Evolutionary conservation across 2,797 vertebrate species (phyloP), one percentile per base, ranked within the genome.

Genomic region (Okamejei kenojei): DNA sequence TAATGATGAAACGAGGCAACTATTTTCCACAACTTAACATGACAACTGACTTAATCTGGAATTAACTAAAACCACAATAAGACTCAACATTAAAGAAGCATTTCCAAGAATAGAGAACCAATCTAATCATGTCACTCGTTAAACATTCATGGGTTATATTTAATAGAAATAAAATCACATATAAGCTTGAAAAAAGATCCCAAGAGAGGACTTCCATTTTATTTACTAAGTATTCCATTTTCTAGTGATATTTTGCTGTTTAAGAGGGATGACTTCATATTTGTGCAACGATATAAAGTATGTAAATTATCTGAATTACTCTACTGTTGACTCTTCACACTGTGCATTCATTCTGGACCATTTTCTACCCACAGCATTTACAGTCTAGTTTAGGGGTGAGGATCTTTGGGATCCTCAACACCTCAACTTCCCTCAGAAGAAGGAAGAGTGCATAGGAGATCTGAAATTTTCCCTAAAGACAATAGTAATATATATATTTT

Each of bases 151-250:
- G 29, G 1, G 32, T 19, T 65, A 35, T 15, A 88, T 32, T 65
- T 88, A 88, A 65, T 19, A 17, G 29, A 88, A 88, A 68, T 21
- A 35, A 88, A 88, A 65, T 65, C 61, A 65, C n/a, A 65, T 58
- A 8, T 65, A 17, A n/a, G 13, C 11, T 63, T 19, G 29, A 63
- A 29, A 32, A 8, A 86, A 65, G 15, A 15, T 86, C 82, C 29
- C n/a, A 7, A 21, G 61, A 21, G n/a, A 35, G 0, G 7, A 88
- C 35, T 65, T 8, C 32, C 45, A 54, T 9, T 82, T 82, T 1
- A 88, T 35, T 88, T 88, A 88, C 7, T 88, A 88, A 88, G 19
- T 65, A 32, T 63, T 86, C 15, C 29, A 86, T 58, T 65, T 86
- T 86, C 29, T 10, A 54, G 10, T 82, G 1, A 80, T n/a, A 63